Base-by-base conservation (phyloP, 23 tunicate genomes). In the Clavelina lepadiformis region DNA sequence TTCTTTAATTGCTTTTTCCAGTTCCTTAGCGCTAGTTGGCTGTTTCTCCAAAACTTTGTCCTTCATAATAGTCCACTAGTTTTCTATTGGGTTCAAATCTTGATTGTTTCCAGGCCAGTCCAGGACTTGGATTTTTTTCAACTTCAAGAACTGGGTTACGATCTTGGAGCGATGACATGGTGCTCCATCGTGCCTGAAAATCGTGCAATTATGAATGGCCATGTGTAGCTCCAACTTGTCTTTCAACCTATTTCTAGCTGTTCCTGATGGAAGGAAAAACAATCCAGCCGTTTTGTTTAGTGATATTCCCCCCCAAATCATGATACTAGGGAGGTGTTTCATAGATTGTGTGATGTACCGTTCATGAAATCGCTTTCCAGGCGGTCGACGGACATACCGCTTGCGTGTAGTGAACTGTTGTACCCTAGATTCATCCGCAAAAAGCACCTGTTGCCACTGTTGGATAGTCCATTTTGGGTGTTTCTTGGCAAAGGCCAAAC, bases 1-100 rank as follows among this genome's bases (percentile, higher is more conserved):
- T 66, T 66, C 72, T 44, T 25, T 66, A 28, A 66, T 66, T 44
- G 72, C 72, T 35, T 66, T 66, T 66, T 15, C 72, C 57, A 66
- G 35, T 44, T 66, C 72, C 34, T 44, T 44, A 28, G 47, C 72
- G 47, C 72, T 46, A 31, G 20, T 31, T 66, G 72, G 72, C 34
- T 66, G 72, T 44, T 66, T 66, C 34, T 66, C 72, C 56, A 36
- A 46, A 44, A 66, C 72, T 66, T 46, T 66, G 35, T 66, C 34
- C 15, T 46, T 66, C 57, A 66, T 45, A 44, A 13, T 66, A 44
- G 72, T 66, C 72, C 72, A 66, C 72, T 25, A 25, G 29, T 66
- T 66, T 44, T 66, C 57, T 56, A 66, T 66, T 21, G 35, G 57
- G 35, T 66, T 66, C 18, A 66, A 46, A 27, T 66, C 72, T 38